These are phyloP conservation scores for Discoglossus pictus DNA, from an alignment of 2,797 vertebrate genomes.

Conservation along the genomic window DNA sequence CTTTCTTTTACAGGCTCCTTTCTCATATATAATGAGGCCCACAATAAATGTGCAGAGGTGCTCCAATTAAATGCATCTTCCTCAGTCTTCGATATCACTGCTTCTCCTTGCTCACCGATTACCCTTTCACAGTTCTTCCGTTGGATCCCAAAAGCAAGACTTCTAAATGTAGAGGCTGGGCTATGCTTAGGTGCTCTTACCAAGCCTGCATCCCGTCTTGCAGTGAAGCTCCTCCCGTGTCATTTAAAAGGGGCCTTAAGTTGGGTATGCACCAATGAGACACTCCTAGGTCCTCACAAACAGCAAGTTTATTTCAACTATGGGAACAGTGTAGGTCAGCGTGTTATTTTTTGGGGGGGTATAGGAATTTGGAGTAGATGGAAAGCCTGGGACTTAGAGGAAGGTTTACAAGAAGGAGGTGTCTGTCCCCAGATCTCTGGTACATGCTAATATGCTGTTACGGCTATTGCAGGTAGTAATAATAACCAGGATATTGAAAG, in stretches of 20 bases:
- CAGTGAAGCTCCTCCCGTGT: slow-evolving; percentile 18
- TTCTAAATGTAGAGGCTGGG: slow-evolving; percentile 18
- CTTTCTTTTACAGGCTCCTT: slow-evolving; percentile 29
- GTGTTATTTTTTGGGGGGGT: slow-evolving; percentile 21
- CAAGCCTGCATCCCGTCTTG: background rate
- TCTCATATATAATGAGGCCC: slow-evolving; percentile 32
- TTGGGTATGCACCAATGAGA: slow-evolving; percentile 29
- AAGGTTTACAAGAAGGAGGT: slow-evolving; percentile 12
- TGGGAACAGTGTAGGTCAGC: slow-evolving; percentile 13
- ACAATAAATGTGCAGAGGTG: slow-evolving; percentile 39
- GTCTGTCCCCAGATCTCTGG: slow-evolving; percentile 21
- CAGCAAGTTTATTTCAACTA: slow-evolving; percentile 36
- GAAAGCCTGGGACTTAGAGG: slow-evolving; percentile 27
- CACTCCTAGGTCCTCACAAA: slow-evolving; percentile 23
- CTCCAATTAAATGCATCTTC: background rate
- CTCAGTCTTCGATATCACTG: slow-evolving; percentile 4
- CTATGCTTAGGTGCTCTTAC: slow-evolving; percentile 28
- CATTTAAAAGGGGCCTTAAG: background rate
- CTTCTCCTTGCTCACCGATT: slow-evolving; percentile 3
- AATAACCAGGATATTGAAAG: too few species aligned
- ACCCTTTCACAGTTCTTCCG: slow-evolving; percentile 30
- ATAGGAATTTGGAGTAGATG: slow-evolving; percentile 29
- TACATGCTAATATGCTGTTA: too few species aligned
- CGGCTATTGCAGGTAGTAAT: too few species aligned
- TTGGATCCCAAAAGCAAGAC: slow-evolving; percentile 26